Evolutionary conservation across 2,888 invertebrate genomes (phyloP).

Genomic region (Epinotia bilunana): DNA sequence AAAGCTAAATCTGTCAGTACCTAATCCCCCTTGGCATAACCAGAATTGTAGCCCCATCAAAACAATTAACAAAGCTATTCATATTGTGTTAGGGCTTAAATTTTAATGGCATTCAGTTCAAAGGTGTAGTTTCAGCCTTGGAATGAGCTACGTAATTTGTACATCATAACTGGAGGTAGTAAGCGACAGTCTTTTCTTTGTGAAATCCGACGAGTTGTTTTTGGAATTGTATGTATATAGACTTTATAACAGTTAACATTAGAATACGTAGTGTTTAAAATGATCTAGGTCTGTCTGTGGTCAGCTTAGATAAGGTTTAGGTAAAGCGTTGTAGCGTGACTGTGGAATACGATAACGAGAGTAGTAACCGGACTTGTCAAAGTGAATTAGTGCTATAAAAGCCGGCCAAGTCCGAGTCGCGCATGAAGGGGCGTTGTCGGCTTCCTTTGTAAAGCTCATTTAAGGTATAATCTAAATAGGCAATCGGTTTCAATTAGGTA

Average conservation of each 20-base stretch:
- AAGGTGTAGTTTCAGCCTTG: neutral
- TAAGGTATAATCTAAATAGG: neutral
- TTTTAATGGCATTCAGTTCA: constrained; percentile 5
- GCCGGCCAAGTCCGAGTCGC: neutral
- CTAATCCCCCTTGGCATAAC: constrained; percentile 1
- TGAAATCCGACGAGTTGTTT: neutral
- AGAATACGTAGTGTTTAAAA: neutral
- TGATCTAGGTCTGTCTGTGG: neutral
- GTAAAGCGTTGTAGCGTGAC: neutral
- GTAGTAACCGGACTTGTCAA: neutral
- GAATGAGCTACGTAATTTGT: neutral
- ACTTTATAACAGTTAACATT: neutral
- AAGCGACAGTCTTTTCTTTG: neutral
- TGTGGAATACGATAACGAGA: neutral
- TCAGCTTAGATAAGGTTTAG: neutral
- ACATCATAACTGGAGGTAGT: neutral
- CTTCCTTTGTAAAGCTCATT: neutral
- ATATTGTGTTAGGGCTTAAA: neutral
- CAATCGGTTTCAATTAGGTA: no score
- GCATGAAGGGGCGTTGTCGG: neutral
- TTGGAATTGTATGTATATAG: neutral
- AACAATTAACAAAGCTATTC: neutral
- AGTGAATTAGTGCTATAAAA: neutral
- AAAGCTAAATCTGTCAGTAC: constrained; percentile 8
- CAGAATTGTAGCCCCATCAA: neutral